Evolutionary conservation across 2,888 invertebrate species (phyloP), one percentile per base, ranked within the genome.

Genomic region (Octonoba sinensis): DNA sequence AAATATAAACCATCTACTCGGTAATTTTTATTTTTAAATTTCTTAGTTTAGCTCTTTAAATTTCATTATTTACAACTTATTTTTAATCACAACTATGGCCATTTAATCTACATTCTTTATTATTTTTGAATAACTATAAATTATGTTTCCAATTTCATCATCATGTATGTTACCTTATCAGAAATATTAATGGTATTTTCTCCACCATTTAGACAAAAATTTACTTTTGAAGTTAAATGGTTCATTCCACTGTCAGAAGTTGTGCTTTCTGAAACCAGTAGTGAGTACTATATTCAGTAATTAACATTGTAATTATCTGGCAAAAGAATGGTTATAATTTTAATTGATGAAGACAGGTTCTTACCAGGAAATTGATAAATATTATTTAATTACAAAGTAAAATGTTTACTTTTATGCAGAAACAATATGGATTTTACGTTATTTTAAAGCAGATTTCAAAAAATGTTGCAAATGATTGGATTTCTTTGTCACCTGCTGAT

Each of bases 181-280:
- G 22, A 20, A 59, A 44, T 62, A 27, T 62, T 8, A 44, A 36
- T 62, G 6, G 1, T 36, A 44, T 15, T 44, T 47, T 49, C 16
- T 51, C 16, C 2, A 27, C 49, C 24, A 59, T 54, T 27, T 86
- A 93, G 93, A 93, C 96, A 96, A 89, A 95, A 95, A 88, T 94
- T 95, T 87, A 94, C 95, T 6, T 96, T 96, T 88, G 96, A 97
- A 89, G 90, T 96, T 86, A 96, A 97, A 88, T 97, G 97, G 96
- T 96, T 94, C 89, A 94, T 96, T 86, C 93, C 96, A 0, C 91
- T 97, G 51, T 92, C 93, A 85, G 95, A 96, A 87, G 93, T 95
- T 46, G 90, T 92, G 78, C 93, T 94, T 67, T 92, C 76, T 56
- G 75, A 78, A 20, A 60, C 44, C 44, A 81, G 44, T 62, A 64